Evolutionary conservation across 2,888 invertebrate species (phyloP).

Genomic region (Tenthredo scrophulariae): DNA sequence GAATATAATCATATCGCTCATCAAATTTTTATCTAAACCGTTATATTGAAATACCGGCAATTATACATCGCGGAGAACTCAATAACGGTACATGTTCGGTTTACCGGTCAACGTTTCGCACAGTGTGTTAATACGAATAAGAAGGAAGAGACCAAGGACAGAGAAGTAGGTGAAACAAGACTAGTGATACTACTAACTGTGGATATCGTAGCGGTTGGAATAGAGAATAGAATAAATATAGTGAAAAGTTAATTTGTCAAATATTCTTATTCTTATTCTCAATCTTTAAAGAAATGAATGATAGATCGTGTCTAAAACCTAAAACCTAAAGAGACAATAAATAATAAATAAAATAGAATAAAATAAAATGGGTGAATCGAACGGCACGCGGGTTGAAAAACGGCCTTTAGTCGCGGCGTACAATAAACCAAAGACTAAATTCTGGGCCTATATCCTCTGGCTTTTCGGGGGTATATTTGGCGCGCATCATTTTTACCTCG

Average conservation of each 20-base stretch:
- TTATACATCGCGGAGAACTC: neutral
- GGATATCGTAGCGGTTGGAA: neutral
- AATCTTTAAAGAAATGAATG: neutral
- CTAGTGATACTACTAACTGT: neutral
- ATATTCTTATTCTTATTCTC: too few species aligned
- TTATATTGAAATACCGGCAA: neutral
- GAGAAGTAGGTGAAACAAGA: neutral
- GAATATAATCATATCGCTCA: neutral
- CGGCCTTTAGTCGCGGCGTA: neutral
- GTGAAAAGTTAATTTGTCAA: too few species aligned
- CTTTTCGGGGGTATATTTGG: constrained; percentile 93
- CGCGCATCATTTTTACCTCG: constrained; percentile 94
- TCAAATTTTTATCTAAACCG: neutral
- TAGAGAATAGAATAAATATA: too few species aligned
- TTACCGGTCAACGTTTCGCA: constrained; percentile 19
- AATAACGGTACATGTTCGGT: constrained; percentile 6
- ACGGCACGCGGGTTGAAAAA: constrained; percentile 18
- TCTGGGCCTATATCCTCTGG: constrained; percentile 91
- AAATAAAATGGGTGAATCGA: constrained; percentile 38
- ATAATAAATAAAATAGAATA: constrained; percentile 9
- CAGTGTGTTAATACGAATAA: neutral
- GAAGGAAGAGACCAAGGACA: neutral
- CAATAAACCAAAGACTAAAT: constrained; percentile 76
- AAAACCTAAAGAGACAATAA: neutral
- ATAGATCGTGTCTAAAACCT: neutral